Evolutionary conservation across 64 coral and sea anemone species (phyloP).

Genomic region (Dendrophyllia cribrosa): DNA sequence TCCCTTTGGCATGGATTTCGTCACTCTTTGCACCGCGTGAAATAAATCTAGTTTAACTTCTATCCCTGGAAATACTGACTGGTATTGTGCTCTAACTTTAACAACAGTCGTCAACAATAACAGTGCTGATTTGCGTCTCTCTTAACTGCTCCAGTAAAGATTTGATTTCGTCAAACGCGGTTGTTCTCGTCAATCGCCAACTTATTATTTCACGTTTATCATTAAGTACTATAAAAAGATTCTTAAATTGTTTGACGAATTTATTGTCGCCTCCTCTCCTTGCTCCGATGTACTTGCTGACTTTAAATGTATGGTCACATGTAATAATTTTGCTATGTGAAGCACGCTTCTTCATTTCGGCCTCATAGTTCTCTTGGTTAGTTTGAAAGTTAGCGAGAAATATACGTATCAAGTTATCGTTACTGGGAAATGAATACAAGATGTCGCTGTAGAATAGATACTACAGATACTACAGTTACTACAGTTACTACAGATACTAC

Average conservation of each 20-base stretch:
- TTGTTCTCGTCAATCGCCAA: slow-evolving; percentile 54
- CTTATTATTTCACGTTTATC: slow-evolving; percentile 50
- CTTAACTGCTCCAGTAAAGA: slow-evolving; percentile 36
- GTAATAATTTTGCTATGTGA: slow-evolving; percentile 23
- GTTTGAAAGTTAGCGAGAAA: slow-evolving; percentile 61
- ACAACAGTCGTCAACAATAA: slow-evolving; percentile 63
- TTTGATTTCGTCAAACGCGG: slow-evolving; percentile 64
- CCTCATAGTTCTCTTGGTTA: slow-evolving; percentile 22
- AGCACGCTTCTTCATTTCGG: not conserved
- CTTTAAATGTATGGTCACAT: slow-evolving; percentile 80
- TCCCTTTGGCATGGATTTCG: slow-evolving; percentile 20
- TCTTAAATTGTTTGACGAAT: slow-evolving; percentile 70
- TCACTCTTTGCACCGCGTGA: slow-evolving; percentile 24
- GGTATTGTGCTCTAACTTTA: not conserved
- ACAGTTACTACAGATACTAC: too few relatives aligned
- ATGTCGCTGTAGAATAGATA: slow-evolving; percentile 43
- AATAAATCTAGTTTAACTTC: slow-evolving; percentile 25
- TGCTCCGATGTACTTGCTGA: slow-evolving; percentile 79
- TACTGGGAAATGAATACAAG: slow-evolving; percentile 65
- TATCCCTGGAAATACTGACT: too few relatives aligned
- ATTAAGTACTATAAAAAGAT: slow-evolving; percentile 76
- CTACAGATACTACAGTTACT: too few relatives aligned
- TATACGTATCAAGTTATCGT: slow-evolving; percentile 68
- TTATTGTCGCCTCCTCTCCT: slow-evolving; percentile 33
- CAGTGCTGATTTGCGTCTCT: not conserved